A percentile compares a stretch with the other conserved stretches of the same genome.
Conservation (phyloP, 2,113 vertebrate genomes). For the Microtus richardsoni region DNA sequence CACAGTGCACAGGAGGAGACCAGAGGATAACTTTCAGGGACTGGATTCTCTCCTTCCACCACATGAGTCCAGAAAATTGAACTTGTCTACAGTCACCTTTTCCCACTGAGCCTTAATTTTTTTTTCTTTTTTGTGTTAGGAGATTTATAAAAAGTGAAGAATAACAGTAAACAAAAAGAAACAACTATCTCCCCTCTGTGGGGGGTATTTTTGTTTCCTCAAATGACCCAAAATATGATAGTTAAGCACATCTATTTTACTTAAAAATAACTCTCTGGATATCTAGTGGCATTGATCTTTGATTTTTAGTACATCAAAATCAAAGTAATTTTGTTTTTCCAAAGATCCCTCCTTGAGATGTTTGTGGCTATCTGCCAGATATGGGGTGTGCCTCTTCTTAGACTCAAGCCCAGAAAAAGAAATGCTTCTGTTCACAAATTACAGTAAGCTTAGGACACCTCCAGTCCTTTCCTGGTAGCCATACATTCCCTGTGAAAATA, state of each 20-base stretch:
- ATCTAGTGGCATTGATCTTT: neutral
- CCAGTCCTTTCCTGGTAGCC: too few species aligned
- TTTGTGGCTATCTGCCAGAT: neutral
- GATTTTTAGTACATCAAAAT: neutral
- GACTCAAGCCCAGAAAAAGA: neutral
- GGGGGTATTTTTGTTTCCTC: neutral
- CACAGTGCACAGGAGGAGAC: neutral
- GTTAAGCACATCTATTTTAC: too few species aligned
- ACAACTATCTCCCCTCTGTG: neutral
- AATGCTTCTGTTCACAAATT: neutral
- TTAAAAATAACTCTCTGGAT: neutral
- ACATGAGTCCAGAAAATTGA: neutral
- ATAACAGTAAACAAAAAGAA: neutral
- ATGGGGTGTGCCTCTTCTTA: neutral
- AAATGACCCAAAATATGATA: neutral
- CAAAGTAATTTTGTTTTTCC: neutral
- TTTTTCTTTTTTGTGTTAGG: neutral
- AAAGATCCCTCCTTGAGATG: neutral
- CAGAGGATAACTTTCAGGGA: neutral
- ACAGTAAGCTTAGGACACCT: too few species aligned
- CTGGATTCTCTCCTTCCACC: neutral
- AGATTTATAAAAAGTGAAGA: neutral
- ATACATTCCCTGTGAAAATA: neutral
- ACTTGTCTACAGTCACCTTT: neutral
- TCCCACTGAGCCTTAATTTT: neutral